Percentiles rank a stretch among this genome's conserved stretches.
phyloP scores from a whole-genome alignment of 2,797 vertebrate genomes.

The Falco concolor region DNA sequence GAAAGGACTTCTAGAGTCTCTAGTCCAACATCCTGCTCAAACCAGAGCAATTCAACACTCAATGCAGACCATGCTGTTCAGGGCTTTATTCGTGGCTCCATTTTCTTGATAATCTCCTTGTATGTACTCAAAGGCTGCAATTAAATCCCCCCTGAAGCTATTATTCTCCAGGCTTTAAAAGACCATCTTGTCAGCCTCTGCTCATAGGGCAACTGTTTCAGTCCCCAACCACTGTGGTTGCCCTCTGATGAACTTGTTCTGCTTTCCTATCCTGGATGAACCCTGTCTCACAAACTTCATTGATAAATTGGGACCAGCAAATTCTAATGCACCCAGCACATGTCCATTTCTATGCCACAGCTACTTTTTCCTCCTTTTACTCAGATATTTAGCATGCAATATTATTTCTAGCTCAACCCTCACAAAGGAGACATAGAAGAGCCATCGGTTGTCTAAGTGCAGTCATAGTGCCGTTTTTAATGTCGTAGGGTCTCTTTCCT shows the following conservation, averaged over 20 bases:
- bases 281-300: not conserved
- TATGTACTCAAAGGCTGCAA: not conserved
- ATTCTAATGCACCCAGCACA: not conserved
- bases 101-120: not conserved
- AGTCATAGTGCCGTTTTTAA: not conserved
- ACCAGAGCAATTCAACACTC: not conserved
- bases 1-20: not conserved
- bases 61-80: not conserved
- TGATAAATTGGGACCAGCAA: not conserved
- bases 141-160: not conserved
- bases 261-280: not conserved
- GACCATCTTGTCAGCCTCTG: not conserved
- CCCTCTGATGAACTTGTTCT: not conserved
- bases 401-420: not conserved
- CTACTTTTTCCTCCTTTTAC: not conserved
- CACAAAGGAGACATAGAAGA: not conserved
- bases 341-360: not conserved
- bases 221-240: too few species aligned
- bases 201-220: not conserved
- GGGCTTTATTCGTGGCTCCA: not conserved
- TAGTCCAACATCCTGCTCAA: not conserved
- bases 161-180: not conserved
- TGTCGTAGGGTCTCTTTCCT: not conserved
- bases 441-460: not conserved
- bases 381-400: not conserved